phyloP scores from a whole-genome alignment of 1,140 invertebrate genomes.

The Drosophila subpulchrella region DNA sequence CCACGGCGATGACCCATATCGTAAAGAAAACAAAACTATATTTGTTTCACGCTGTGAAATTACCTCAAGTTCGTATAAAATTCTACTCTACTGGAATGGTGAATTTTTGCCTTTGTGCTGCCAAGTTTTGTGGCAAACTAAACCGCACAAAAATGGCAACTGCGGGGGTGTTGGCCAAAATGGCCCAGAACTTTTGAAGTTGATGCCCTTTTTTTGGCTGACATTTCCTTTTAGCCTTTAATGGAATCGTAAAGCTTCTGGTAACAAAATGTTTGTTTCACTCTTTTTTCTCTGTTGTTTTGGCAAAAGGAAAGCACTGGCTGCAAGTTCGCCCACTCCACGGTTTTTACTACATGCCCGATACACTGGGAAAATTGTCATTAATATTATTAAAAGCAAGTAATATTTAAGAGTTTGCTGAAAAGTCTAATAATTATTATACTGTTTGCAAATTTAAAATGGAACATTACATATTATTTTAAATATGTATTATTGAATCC shows the following conservation, averaged over 20 bases:
- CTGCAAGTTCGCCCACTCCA: constrained; percentile 1
- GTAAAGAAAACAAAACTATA: background rate
- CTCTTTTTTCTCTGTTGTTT: constrained; percentile 39
- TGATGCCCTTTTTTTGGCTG: constrained; percentile 36
- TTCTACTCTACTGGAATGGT: background rate
- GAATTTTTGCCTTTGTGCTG: constrained; percentile 12
- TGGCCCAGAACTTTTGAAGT: constrained; percentile 4
- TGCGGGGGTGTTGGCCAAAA: constrained; percentile 1
- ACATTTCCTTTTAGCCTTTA: constrained; percentile 43
- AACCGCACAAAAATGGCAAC: constrained; percentile 11
- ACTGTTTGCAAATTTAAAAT: no score
- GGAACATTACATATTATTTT: no score
- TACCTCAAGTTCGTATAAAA: constrained; percentile 12
- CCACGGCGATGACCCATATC: constrained; percentile 2
- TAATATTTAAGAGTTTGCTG: no score
- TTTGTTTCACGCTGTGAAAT: constrained; percentile 7
- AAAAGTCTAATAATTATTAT: no score
- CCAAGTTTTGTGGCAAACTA: constrained; percentile 10
- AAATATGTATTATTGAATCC: no score
- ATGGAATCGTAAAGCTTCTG: constrained; percentile 65
- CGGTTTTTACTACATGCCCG: background rate
- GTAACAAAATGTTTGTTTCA: constrained; percentile 56
- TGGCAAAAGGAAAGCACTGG: background rate
- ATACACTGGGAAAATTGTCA: background rate
- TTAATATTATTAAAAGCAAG: no score